Base-by-base conservation (phyloP, 1,140 invertebrate genomes). In the Aleiodes sp. region DNA sequence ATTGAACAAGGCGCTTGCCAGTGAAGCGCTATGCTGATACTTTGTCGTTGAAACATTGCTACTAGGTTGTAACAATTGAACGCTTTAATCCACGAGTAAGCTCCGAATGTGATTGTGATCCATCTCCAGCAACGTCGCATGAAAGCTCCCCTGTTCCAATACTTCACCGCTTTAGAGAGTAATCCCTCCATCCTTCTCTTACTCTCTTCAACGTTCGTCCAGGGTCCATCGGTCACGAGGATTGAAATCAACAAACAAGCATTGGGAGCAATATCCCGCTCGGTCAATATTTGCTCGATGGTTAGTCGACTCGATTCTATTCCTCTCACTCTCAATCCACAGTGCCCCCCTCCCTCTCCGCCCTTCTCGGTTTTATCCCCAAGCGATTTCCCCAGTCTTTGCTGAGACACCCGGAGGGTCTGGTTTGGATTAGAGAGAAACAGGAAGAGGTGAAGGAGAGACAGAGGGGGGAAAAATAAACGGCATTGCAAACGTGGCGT, bases 261-360 rank as follows among this genome's bases (percentile, higher is more conserved):
- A 84, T 84, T 78, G 81, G 82, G 82, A 84, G 84, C 84, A 86
- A 85, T 86, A 86, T 86, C 84, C 82, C 80, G 80, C 83, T 84
- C 76, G 79, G 83, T 84, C 82, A 86, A 86, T 85, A 86, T 86
- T 86, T 85, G 80, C 76, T 73, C 77, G 82, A 83, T 78, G 83
- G 83, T 86, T 86, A 85, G 83, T 80, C 79, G 80, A 81, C 80
- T 83, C 77, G 75, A 73, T 79, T 83, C 76, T 74, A 70, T 71
- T 76, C 63, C 66, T 65, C 59, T 68, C 24, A 41, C 59, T 41
- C 31, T 16, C 41, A 62, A n/a, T 61, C 63, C 62, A 19, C 56
- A 21, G 28, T 14, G 31, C 41, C 39, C 12, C 16, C 61, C 4
- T 37, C n/a, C 62, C 39, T 19, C 56, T 31, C 12, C 21, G 2